Percentiles rank a stretch among this genome's conserved stretches.
phyloP scores from a whole-genome alignment of 2,113 vertebrate species.

The Pelvicachromis taeniatus region DNA sequence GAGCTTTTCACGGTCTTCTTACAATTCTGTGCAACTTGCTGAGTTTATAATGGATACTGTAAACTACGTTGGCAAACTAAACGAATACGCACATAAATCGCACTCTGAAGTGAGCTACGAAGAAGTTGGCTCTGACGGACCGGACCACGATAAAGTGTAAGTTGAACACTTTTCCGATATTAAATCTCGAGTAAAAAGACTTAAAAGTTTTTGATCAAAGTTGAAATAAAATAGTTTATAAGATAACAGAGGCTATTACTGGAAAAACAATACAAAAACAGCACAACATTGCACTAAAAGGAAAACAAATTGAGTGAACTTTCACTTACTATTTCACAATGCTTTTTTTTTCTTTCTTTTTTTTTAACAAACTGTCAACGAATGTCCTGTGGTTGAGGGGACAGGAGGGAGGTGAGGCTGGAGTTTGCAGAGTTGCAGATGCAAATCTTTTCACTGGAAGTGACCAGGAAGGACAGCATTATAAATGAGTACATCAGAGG shows the following conservation, averaged over 20 bases:
- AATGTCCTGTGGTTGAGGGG: too few species aligned
- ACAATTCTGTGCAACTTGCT: background rate
- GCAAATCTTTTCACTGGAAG: background rate
- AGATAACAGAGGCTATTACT: background rate
- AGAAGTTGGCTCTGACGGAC: background rate
- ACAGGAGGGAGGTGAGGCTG: too few species aligned
- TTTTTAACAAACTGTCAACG: too few species aligned
- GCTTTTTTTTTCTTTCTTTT: too few species aligned
- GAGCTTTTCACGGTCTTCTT: background rate
- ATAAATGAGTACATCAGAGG: background rate
- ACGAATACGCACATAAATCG: constrained; percentile 8
- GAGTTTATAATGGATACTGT: background rate
- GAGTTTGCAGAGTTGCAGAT: background rate
- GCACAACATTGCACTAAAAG: background rate
- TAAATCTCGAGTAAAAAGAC: background rate
- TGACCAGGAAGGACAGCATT: background rate
- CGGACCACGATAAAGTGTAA: constrained; percentile 49
- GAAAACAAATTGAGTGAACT: too few species aligned
- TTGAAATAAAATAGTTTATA: too few species aligned
- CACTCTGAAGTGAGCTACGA: background rate
- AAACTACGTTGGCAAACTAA: constrained; percentile 32
- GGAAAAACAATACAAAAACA: background rate
- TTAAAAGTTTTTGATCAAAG: too few species aligned
- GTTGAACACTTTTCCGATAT: background rate
- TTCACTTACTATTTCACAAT: too few species aligned